phyloP scores from a whole-genome alignment of 2,888 invertebrate species.

The Calameuta idolon region DNA sequence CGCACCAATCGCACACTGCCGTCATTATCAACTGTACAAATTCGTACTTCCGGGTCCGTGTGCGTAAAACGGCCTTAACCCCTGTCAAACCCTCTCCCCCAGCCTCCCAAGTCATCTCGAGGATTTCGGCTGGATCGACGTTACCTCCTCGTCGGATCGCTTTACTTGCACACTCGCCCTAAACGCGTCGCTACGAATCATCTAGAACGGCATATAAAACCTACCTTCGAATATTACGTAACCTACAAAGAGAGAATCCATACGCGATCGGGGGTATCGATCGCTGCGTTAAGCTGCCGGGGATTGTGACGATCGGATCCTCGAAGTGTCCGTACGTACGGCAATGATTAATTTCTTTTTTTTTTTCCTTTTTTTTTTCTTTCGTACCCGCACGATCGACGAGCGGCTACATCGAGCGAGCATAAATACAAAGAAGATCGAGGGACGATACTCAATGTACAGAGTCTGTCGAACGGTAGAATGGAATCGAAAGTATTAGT shows the following conservation, averaged over 20 bases:
- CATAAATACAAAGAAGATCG: background rate
- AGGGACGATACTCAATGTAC: background rate
- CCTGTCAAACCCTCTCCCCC: background rate
- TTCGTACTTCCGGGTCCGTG: background rate
- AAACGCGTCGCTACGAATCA: slow-evolving; percentile 28
- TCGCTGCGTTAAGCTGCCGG: slow-evolving; percentile 19
- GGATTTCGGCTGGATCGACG: slow-evolving; percentile 2
- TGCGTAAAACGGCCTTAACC: background rate
- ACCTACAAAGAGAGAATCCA: slow-evolving; percentile 38
- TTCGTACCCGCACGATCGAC: background rate
- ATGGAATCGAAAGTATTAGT: background rate
- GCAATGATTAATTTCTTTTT: slow-evolving; percentile 22
- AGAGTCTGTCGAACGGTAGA: background rate
- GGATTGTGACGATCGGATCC: slow-evolving; percentile 32
- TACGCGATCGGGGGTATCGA: slow-evolving; percentile 27
- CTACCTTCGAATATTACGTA: slow-evolving; percentile 42
- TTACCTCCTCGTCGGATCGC: slow-evolving; percentile 17
- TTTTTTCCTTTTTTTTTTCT: slow-evolving; percentile 20
- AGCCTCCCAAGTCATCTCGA: slow-evolving; percentile 10
- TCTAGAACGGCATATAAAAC: slow-evolving; percentile 50
- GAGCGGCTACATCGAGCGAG: background rate
- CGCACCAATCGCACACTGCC: no score
- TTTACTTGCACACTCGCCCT: slow-evolving; percentile 28
- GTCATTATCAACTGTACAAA: background rate
- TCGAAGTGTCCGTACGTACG: slow-evolving; percentile 12